These are phyloP conservation scores for Microtus ochrogaster DNA, from an alignment of 2,113 vertebrate genomes.

Conservation along the genomic window DNA sequence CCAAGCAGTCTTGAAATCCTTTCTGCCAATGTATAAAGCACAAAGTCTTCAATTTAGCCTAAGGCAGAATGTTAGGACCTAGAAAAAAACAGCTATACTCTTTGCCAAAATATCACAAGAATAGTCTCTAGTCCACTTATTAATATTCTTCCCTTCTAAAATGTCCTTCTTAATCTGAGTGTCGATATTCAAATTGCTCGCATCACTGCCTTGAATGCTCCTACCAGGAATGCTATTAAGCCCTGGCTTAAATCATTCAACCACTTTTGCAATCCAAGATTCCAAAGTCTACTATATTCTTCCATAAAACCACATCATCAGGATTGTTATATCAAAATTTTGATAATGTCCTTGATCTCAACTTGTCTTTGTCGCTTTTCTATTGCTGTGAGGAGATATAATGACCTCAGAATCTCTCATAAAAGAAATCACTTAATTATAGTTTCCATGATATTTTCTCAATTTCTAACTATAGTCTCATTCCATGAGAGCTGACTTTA, in stretches of 20 bases:
- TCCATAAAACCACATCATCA: background rate
- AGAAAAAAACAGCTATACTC: background rate
- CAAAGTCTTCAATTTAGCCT: too few relatives aligned
- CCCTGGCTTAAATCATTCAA: background rate
- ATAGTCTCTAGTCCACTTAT: too few relatives aligned
- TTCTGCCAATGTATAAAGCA: background rate
- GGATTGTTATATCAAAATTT: too few relatives aligned
- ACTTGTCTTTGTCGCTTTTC: too few relatives aligned
- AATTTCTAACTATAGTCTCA: background rate
- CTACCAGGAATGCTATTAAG: background rate
- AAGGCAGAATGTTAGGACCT: too few relatives aligned
- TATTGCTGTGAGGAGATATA: background rate
- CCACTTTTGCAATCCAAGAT: background rate
- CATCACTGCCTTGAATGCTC: background rate
- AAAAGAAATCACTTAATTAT: background rate
- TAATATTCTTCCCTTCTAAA: background rate
- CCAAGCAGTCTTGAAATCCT: background rate
- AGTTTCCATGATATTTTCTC: background rate
- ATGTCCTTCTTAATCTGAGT: background rate
- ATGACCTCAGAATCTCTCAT: background rate
- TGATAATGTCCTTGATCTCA: too few relatives aligned
- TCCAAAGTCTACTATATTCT: background rate
- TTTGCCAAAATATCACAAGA: background rate
- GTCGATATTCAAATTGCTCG: background rate
- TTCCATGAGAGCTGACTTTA: background rate